Base-by-base conservation (phyloP, 2,797 vertebrate genomes). In the Acrocephalus scirpaceus region DNA sequence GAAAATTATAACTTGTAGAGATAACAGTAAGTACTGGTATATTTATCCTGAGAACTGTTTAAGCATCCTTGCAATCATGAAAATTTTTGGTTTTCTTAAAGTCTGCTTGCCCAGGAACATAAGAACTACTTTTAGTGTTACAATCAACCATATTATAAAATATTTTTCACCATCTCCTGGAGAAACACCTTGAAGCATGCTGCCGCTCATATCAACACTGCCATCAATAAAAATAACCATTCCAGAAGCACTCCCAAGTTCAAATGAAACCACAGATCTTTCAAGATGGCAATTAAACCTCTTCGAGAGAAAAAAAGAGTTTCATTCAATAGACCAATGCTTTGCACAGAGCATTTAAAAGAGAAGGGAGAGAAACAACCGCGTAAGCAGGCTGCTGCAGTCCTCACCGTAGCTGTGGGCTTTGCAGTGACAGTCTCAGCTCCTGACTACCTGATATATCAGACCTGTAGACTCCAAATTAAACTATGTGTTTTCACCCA, bases 221-320 rank as follows among this genome's bases (percentile, higher is more conserved):
- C 23, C 54, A 47, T 47, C 44, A 75, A 69, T 29, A 72, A 64
- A 40, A 73, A 38, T 5, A 79, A 51, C 5, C 3, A 7, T 44
- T 54, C 4, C 15, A 56, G 58, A 92, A 70, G 6, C 38, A 61
- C 15, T 73, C 25, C 1, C 16, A 56, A 23, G 17, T 62, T 76
- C 20, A 5, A 82, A 78, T 34, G 23, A 29, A 90, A 72, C 9
- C 8, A 3, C 30, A 34, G 27, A 51, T 53, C 30, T 65, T 88
- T 65, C 34, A 65, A 22, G 23, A 8, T 42, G 34, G 47, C 22
- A 53, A 61, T 64, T 79, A 84, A 84, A 45, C 16, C 10, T 42
- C 34, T 14, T 17, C 11, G 29, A 5, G 5, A 0, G 5, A 4
- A 22, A 42, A 54, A 27, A 21, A 9, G 10, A 3, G 1, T 11